These are phyloP conservation scores for Nomada fucata DNA, from an alignment of 2,888 invertebrate species.

Conservation along the genomic window DNA sequence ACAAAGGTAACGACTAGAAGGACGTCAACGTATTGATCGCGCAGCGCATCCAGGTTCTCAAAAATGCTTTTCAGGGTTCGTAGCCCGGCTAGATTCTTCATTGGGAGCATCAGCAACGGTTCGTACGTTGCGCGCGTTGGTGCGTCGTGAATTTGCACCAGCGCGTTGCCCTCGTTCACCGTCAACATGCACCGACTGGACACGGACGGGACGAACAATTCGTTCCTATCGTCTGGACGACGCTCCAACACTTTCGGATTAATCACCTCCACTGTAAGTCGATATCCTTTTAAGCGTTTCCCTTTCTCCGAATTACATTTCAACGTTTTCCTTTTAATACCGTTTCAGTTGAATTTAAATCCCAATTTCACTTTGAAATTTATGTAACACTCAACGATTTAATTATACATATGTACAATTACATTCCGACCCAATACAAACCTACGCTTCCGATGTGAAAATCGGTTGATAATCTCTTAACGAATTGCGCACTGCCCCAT, in stretches of 20 bases:
- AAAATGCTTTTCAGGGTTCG: conserved; percentile 86
- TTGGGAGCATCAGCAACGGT: conserved; percentile 87
- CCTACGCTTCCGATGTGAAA: conserved; percentile 90
- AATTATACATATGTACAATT: no score
- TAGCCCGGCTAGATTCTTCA: conserved; percentile 86
- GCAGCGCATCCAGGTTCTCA: conserved; percentile 82
- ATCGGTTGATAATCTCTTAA: conserved; percentile 87
- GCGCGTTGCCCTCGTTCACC: conserved; percentile 88
- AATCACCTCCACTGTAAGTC: conserved; percentile 88
- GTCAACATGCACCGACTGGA: conserved; percentile 88
- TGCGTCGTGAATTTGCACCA: conserved; percentile 87
- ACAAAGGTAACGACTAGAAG: conserved; percentile 88
- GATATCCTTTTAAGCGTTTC: conserved; percentile 8
- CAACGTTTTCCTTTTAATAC: no score
- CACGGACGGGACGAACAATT: conserved; percentile 88
- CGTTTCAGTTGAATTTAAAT: no score
- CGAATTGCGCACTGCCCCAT: conserved; percentile 89
- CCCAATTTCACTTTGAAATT: no score
- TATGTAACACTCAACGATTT: no score
- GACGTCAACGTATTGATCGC: conserved; percentile 87
- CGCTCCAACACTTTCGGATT: conserved; percentile 88
- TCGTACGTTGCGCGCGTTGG: conserved; percentile 85
- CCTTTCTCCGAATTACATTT: background rate
- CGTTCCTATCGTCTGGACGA: conserved; percentile 85
- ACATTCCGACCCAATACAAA: conserved; percentile 79